Percentiles rank a stretch among this genome's conserved stretches.
Evolutionary conservation across 1,140 invertebrate genomes (phyloP).

Genomic region (Thaumatotibia leucotreta): DNA sequence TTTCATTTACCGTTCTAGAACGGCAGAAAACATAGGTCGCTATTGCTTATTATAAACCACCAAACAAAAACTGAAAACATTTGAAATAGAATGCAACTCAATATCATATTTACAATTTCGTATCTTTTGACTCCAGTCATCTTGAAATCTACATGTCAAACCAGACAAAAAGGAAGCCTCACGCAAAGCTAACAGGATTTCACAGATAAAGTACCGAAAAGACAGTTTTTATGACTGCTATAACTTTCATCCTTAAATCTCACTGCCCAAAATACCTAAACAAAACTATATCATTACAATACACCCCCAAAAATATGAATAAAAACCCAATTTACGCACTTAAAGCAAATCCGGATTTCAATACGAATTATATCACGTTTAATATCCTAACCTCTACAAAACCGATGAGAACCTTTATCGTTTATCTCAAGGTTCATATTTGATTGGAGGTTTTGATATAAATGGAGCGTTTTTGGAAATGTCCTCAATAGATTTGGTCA

Average conservation of each 20-base stretch:
- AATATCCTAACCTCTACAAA: too few species aligned
- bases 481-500: slow-evolving; percentile 55
- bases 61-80: too few species aligned
- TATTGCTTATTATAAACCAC: too few species aligned
- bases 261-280: not conserved
- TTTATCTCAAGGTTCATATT: not conserved
- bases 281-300: not conserved
- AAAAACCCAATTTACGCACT: not conserved
- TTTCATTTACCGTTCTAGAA: too few species aligned
- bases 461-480: slow-evolving; percentile 29
- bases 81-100: too few species aligned
- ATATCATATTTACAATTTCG: too few species aligned
- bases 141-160: too few species aligned
- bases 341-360: not conserved
- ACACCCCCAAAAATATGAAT: not conserved
- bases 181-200: too few species aligned
- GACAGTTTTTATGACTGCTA: not conserved
- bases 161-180: too few species aligned
- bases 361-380: not conserved
- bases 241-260: not conserved
- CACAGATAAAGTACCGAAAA: not conserved
- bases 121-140: too few species aligned
- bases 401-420: not conserved
- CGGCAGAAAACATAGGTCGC: too few species aligned
- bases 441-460: not conserved